Base-by-base conservation (phyloP, 2,888 invertebrate species). In the Blastobasis lacticolella region DNA sequence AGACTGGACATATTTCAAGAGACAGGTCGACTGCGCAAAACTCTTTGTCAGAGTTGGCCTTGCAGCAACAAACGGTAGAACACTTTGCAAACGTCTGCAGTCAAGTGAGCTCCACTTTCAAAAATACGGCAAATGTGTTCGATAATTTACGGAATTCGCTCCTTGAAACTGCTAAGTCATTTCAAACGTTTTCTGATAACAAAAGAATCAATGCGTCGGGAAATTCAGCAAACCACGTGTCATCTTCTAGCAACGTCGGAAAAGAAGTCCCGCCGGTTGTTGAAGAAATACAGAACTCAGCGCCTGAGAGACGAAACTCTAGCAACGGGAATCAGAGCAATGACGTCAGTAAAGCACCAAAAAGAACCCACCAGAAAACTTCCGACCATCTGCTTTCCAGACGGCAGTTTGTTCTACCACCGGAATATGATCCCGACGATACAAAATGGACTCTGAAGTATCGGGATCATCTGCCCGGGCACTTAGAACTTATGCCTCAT, bases 21-120 rank as follows among this genome's bases (percentile, higher is more conserved):
- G 46, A 46, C 36, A 46, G 46, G 9, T 46, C n/a, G n/a, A n/a
- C n/a, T n/a, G n/a, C 46, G 36, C 46, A 46, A 46, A 46, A 46
- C 9, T 46, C 46, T 46, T 36, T 36, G 6, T 46, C 46, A 9
- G 5, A 46, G 8, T 40, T 40, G 40, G 40, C 5, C 5, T 40
- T 40, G 40, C 40, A 40, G 6, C 5, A 40, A n/a, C n/a, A n/a
- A n/a, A n/a, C n/a, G n/a, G n/a, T n/a, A n/a, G n/a, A n/a, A n/a
- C n/a, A n/a, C n/a, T 40, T 40, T 40, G 5, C 40, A 5, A 40
- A 5, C 8, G 40, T 40, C 40, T 40, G 40, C 40, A 40, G 6
- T 7, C 5, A 5, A 46, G 6, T 46, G 46, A 46, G 36, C 10
- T 46, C 46, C 46, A 6, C 46, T 46, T 23, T 46, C 5, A 10